Evolutionary conservation across 2,113 vertebrate genomes (phyloP), one percentile per base, ranked within the genome.

Genomic region (Anseranas semipalmata): DNA sequence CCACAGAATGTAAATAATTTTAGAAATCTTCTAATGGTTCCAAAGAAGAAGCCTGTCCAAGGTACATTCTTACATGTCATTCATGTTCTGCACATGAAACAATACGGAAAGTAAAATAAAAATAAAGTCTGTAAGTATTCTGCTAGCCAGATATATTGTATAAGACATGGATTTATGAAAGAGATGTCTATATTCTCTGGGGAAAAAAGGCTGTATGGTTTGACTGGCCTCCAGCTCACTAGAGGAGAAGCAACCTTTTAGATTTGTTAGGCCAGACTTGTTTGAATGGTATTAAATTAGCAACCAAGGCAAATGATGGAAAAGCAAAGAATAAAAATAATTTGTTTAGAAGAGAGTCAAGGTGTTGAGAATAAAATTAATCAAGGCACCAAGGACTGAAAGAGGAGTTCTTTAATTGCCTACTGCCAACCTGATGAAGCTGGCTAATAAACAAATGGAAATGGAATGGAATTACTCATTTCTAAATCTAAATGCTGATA

Each of bases 171-270:
- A 30, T 65, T 48, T 41, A 33, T n/a, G 12, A 85, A 85, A 67
- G 58, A 9, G 14, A 4, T 0, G 0, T 68, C 39, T 72, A 0
- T 73, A 14, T 50, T 48, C 33, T 78, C 28, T 43, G 56, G 22
- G 0, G 5, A 79, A 52, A 79, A 68, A 37, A 50, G 4, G 16
- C 43, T 17, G 10, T 50, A 12, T 21, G 11, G 30, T 80, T 76
- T 80, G 35, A 68, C 62, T 60, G 39, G 10, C 35, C 30, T 72
- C 27, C 45, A 70, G 45, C 58, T 89, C 59, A 30, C 68, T 66
- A 77, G 14, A 80, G 48, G 58, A 39, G 27, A 85, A 84, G 27
- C 12, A 70, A 12, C 41, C 14, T 90, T 76, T 35, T 53, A 70
- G 63, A 52, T 30, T 46, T 76, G 5, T 52, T 73, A 53, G 24